Percentiles rank a stretch among this genome's conserved stretches.
phyloP scores from a whole-genome alignment of 2,888 invertebrate genomes.

The Dastarcus helophoroides region DNA sequence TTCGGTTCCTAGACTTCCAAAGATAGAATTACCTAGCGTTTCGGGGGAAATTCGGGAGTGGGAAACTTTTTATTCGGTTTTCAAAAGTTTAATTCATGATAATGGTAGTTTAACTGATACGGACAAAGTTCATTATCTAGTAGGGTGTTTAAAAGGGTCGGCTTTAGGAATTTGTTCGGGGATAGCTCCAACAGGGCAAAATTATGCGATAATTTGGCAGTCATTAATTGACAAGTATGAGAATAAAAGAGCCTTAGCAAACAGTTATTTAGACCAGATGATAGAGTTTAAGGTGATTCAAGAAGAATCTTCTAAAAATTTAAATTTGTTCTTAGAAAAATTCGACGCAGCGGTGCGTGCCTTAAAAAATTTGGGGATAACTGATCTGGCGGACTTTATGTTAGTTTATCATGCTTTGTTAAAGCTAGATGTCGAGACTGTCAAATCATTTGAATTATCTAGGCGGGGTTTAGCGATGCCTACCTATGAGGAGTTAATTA shows the following conservation, averaged over 20 bases:
- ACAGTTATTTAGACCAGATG: conserved; percentile 1
- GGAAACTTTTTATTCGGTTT: conserved; percentile 1
- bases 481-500: not conserved
- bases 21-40: no score
- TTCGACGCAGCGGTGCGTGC: conserved; percentile 1
- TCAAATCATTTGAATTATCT: no score
- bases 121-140: conserved; percentile 3
- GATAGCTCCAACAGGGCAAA: not conserved
- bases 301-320: not conserved
- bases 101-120: not conserved
- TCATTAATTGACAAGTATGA: not conserved
- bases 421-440: no score
- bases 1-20: no score
- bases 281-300: not conserved
- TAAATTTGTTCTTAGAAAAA: conserved; percentile 1
- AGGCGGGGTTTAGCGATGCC: no score
- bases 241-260: conserved; percentile 3
- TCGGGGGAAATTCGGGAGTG: no score
- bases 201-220: not conserved
- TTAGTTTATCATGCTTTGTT: no score
- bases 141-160: not conserved
- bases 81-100: conserved; percentile 2
- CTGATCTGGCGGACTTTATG: conserved; percentile 3
- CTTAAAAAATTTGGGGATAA: not conserved
- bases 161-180: conserved; percentile 1